Conservation (phyloP, 30 jellyfish, hydroid and myxozoan species). For the Morbakka virulenta region DNA sequence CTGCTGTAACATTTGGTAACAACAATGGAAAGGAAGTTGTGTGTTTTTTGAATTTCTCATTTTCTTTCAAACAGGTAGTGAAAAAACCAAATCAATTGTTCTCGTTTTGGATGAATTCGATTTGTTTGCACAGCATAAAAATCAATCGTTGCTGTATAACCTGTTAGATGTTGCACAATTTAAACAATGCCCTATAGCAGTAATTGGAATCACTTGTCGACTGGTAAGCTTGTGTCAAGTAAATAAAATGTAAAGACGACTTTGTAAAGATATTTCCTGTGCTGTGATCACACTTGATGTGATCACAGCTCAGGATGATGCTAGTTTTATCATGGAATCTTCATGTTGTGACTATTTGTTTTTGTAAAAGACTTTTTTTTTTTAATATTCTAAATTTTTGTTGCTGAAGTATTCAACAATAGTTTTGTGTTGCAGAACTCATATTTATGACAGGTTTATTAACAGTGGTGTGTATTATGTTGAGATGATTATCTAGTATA, state of each 20-base stretch:
- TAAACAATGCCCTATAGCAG: conserved; percentile 80
- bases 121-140: conserved; percentile 85
- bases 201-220: conserved; percentile 92
- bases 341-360: no score
- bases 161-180: conserved; percentile 84
- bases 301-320: no score
- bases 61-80: conserved; percentile 71
- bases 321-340: background rate
- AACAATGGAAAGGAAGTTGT: no score
- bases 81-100: conserved; percentile 69
- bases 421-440: no score
- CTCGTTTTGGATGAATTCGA: conserved; percentile 90
- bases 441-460: no score
- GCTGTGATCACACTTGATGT: background rate
- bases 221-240: conserved; percentile 72
- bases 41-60: no score
- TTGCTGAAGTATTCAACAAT: no score
- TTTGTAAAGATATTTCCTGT: background rate
- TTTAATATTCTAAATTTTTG: no score
- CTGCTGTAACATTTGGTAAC: no score
- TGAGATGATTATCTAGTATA: no score
- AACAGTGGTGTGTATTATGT: no score
- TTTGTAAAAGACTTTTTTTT: no score
- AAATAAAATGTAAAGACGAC: background rate
- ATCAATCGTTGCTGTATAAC: conserved; percentile 86